These are phyloP conservation scores for Coelinius sp. DNA, from an alignment of 2,888 invertebrate genomes.

Conservation along the genomic window DNA sequence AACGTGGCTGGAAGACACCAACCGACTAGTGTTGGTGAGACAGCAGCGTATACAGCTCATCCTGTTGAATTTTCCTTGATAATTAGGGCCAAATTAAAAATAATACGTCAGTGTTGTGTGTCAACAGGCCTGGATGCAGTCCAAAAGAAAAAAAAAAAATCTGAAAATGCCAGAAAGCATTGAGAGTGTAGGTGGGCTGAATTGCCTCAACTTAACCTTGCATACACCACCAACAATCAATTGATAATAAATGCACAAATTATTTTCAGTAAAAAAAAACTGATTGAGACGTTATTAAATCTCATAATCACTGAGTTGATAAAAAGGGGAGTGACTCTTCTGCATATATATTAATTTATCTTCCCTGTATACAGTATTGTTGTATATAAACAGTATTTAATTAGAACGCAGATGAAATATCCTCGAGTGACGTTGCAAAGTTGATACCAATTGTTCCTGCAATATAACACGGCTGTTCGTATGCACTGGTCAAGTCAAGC, in stretches of 20 bases:
- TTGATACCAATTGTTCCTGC: constrained; percentile 18
- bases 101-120: neutral
- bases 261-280: neutral
- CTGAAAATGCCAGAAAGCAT: constrained; percentile 20
- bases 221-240: neutral
- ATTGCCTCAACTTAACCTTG: neutral
- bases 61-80: constrained; percentile 38
- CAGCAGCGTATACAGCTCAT: constrained; percentile 70
- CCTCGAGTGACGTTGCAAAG: constrained; percentile 37
- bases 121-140: neutral
- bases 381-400: constrained; percentile 3
- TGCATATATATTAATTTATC: neutral
- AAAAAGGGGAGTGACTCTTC: neutral
- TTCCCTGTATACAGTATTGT: neutral
- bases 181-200: neutral
- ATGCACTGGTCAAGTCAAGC: constrained; percentile 7
- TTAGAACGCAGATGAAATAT: constrained; percentile 25
- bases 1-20: constrained; percentile 65
- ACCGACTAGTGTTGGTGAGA: constrained; percentile 63
- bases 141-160: constrained; percentile 18
- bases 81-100: constrained; percentile 5
- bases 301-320: neutral
- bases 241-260: neutral
- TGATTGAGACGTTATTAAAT: neutral
- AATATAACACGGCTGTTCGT: constrained; percentile 13